These are phyloP conservation scores for Arvicola amphibius DNA, from an alignment of 2,797 vertebrate species.

Conservation along the genomic window DNA sequence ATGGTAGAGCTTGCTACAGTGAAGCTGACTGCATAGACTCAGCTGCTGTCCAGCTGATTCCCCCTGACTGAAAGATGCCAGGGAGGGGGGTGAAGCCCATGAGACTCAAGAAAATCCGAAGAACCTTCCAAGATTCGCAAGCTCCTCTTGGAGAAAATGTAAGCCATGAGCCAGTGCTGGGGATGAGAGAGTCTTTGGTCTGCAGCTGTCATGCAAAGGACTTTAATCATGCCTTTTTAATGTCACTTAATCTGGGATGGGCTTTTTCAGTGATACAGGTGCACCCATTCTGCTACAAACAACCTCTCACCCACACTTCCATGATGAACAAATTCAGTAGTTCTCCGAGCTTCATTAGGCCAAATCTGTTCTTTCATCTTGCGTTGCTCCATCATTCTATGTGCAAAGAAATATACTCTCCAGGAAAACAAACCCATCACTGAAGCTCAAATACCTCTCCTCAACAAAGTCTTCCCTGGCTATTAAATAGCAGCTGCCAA, in stretches of 20 bases:
- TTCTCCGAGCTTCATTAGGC: background rate
- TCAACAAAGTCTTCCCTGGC: background rate
- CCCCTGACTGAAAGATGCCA: background rate
- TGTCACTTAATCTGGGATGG: background rate
- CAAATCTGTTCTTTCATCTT: background rate
- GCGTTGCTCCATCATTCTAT: background rate
- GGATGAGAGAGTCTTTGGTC: background rate
- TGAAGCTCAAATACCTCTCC: background rate
- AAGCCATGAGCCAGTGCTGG: background rate
- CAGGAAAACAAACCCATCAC: background rate
- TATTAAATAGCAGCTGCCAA: background rate
- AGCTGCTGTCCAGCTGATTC: background rate
- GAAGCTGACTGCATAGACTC: background rate
- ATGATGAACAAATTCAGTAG: background rate
- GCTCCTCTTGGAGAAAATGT: too few relatives aligned
- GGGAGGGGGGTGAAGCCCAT: rapidly evolving
- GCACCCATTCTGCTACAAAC: too few relatives aligned
- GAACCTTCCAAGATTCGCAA: background rate
- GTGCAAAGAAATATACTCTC: background rate
- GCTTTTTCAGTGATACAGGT: background rate
- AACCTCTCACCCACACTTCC: background rate
- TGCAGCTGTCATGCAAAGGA: background rate
- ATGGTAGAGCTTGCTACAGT: background rate
- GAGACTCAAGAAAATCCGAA: background rate
- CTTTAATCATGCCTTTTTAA: background rate